Conservation (phyloP, 2,113 vertebrate species). For the Cercocebus atys region DNA sequence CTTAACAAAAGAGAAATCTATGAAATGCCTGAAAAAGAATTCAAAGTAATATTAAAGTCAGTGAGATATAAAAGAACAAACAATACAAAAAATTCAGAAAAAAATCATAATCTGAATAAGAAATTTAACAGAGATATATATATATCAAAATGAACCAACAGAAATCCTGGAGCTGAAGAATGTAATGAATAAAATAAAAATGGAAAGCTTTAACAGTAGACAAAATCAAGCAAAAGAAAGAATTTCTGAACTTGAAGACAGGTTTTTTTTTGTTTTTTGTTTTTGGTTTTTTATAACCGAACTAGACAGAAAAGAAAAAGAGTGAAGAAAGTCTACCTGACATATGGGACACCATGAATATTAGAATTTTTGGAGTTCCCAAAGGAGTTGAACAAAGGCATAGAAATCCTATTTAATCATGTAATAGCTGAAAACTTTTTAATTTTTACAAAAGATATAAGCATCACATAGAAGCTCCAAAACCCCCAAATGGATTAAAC, state of each 20-base stretch:
- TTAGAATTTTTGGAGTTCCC: background rate
- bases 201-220: background rate
- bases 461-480: background rate
- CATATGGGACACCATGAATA: background rate
- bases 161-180: background rate
- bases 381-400: background rate
- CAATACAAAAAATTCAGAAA: background rate
- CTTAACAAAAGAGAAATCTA: background rate
- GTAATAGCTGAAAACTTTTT: background rate
- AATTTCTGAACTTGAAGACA: background rate
- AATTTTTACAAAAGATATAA: background rate
- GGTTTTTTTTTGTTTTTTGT: background rate
- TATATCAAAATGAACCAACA: background rate
- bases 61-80: background rate
- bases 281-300: too few species aligned
- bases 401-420: background rate
- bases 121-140: background rate
- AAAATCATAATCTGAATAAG: background rate
- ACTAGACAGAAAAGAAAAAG: background rate
- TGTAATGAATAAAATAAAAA: background rate
- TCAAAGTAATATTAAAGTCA: background rate
- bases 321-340: background rate
- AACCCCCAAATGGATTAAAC: background rate
- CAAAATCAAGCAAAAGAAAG: background rate
- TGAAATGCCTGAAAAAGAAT: background rate